Percentiles rank a stretch among this genome's conserved stretches.
Conservation (phyloP, 2,113 vertebrate genomes). For the Odocoileus hemionus region DNA sequence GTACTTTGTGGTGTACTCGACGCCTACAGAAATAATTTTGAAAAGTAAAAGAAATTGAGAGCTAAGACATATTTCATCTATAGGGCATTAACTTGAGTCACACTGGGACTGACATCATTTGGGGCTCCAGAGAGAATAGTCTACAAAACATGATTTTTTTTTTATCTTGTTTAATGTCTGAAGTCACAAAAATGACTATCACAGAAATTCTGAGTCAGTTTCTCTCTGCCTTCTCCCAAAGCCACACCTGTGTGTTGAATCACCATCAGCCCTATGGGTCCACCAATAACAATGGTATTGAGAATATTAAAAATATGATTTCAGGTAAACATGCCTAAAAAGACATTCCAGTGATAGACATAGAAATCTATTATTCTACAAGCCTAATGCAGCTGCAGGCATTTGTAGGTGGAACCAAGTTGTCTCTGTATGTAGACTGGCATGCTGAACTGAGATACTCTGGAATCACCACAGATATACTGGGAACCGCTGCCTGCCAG, state of each 20-base stretch:
- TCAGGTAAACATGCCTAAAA: neutral
- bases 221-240: neutral
- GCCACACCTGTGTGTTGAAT: neutral
- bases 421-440: neutral
- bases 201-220: neutral
- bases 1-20: neutral
- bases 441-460: neutral
- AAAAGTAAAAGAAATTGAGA: neutral
- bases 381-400: neutral
- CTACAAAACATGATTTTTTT: neutral
- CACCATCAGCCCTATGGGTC: too few relatives aligned
- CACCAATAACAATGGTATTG: rapidly evolving
- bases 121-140: neutral
- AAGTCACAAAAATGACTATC: neutral
- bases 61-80: neutral
- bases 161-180: neutral
- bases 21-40: neutral
- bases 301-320: neutral
- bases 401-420: neutral
- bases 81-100: neutral
- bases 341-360: neutral
- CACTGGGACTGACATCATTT: neutral
- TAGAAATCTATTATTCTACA: too few relatives aligned
- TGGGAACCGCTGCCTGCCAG: neutral
- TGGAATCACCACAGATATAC: neutral